Conservation (phyloP, 2,888 invertebrate genomes). For the Ceramica pisi region DNA sequence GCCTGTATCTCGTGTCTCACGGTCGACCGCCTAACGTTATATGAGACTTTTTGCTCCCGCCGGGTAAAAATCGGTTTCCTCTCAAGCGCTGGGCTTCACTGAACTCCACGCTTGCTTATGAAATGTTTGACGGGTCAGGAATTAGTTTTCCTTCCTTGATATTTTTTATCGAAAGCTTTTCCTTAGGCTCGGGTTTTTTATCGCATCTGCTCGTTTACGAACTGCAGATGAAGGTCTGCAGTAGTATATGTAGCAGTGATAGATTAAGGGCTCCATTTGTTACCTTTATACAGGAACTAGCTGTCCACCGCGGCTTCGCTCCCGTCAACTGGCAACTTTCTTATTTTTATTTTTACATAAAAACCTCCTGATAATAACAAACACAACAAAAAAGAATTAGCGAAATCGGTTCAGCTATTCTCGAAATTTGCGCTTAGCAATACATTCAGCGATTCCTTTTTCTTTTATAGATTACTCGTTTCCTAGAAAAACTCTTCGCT, state of each 20-base stretch:
- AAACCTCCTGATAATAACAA: no score
- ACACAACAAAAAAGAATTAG: no score
- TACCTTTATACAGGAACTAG: neutral
- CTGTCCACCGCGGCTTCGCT: no score
- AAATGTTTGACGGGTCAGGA: slow-evolving; percentile 87
- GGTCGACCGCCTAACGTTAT: slow-evolving; percentile 57
- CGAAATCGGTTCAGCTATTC: no score
- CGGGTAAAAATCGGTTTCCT: slow-evolving; percentile 80
- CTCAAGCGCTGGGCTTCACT: slow-evolving; percentile 70
- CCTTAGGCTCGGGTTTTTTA: slow-evolving; percentile 48
- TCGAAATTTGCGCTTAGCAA: no score
- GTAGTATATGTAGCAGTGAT: slow-evolving; percentile 7
- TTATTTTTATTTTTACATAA: no score
- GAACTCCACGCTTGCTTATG: slow-evolving; percentile 80
- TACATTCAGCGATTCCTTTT: no score
- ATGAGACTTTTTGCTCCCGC: slow-evolving; percentile 73
- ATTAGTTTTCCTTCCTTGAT: slow-evolving; percentile 79
- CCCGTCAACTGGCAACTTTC: no score
- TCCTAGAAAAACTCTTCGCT: neutral
- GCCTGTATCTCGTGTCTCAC: slow-evolving; percentile 57
- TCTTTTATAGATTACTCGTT: no score
- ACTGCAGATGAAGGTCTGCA: slow-evolving; percentile 14
- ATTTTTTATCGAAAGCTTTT: slow-evolving; percentile 67
- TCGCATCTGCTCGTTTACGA: slow-evolving; percentile 37
- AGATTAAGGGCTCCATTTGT: neutral